These are phyloP conservation scores for Podarcis cretensis DNA, from an alignment of 2,113 vertebrate species.

Conservation along the genomic window DNA sequence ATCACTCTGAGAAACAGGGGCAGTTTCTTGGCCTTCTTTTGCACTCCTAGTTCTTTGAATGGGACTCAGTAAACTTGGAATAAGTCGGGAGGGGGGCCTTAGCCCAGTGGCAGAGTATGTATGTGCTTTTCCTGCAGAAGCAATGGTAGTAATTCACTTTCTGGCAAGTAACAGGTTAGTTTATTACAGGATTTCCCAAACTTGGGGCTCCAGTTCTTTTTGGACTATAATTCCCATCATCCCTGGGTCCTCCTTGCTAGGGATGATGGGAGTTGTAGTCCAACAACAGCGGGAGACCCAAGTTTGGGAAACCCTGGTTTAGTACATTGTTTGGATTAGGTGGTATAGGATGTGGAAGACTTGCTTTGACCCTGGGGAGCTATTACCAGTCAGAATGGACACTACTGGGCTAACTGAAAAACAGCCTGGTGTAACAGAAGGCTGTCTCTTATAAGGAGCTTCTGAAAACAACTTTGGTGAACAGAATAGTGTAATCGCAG, in stretches of 20 bases:
- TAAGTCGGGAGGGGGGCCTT: not conserved
- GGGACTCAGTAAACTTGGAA: not conserved
- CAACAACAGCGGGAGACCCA: too few relatives aligned
- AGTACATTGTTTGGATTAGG: not conserved
- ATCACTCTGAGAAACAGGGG: not conserved
- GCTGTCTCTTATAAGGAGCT: not conserved
- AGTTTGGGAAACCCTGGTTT: too few relatives aligned
- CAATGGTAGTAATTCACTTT: not conserved
- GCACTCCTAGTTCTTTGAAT: not conserved
- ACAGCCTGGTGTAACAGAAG: not conserved
- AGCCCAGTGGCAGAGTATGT: not conserved
- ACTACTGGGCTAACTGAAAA: not conserved
- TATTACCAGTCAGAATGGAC: not conserved
- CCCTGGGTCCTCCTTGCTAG: too few relatives aligned
- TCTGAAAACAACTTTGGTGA: not conserved
- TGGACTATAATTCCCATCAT: too few relatives aligned
- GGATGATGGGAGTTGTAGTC: too few relatives aligned
- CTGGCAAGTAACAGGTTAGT: not conserved
- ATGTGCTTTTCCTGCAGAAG: not conserved
- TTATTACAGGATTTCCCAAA: too few relatives aligned
- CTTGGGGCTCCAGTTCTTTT: too few relatives aligned
- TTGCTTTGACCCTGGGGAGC: not conserved
- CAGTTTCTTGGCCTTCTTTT: not conserved
- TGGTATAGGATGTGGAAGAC: not conserved
- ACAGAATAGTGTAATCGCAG: not conserved